A percentile compares a stretch with the other conserved stretches of the same genome.
Evolutionary conservation across 2,888 invertebrate species (phyloP).

Genomic region (Orthonychiurus folsomi): DNA sequence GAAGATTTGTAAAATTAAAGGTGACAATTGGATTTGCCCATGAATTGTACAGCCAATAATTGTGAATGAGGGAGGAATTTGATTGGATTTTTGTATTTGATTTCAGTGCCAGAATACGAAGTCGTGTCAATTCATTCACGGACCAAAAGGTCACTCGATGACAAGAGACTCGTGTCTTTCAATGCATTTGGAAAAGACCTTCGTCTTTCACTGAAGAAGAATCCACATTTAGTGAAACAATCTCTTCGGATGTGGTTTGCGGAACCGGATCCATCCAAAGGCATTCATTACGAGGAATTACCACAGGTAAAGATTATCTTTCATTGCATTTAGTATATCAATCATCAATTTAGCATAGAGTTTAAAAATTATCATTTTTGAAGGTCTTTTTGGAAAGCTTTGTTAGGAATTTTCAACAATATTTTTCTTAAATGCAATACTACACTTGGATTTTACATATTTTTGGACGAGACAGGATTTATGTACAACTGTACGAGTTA

Average conservation of each 20-base stretch:
- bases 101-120: slow-evolving; percentile 70
- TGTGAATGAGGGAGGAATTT: neutral
- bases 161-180: slow-evolving; percentile 59
- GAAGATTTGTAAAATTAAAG: neutral
- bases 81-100: slow-evolving; percentile 3
- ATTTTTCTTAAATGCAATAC: too few relatives aligned
- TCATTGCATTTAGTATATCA: too few relatives aligned
- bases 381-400: too few relatives aligned
- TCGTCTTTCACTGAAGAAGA: slow-evolving; percentile 63
- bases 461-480: too few relatives aligned
- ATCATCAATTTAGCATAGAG: too few relatives aligned
- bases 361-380: too few relatives aligned
- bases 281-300: slow-evolving; percentile 68
- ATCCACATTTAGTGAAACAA: slow-evolving; percentile 67
- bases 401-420: too few relatives aligned
- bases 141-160: slow-evolving; percentile 46
- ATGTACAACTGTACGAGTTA: too few relatives aligned
- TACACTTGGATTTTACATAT: too few relatives aligned
- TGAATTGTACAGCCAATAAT: neutral
- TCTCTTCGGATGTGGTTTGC: slow-evolving; percentile 69
- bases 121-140: slow-evolving; percentile 56
- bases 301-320: slow-evolving; percentile 55
- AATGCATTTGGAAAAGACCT: slow-evolving; percentile 70
- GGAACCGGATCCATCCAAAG: slow-evolving; percentile 57
- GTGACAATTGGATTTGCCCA: neutral